Conservation (phyloP, 1,140 invertebrate species). For the Proctacanthus coquilletti region DNA sequence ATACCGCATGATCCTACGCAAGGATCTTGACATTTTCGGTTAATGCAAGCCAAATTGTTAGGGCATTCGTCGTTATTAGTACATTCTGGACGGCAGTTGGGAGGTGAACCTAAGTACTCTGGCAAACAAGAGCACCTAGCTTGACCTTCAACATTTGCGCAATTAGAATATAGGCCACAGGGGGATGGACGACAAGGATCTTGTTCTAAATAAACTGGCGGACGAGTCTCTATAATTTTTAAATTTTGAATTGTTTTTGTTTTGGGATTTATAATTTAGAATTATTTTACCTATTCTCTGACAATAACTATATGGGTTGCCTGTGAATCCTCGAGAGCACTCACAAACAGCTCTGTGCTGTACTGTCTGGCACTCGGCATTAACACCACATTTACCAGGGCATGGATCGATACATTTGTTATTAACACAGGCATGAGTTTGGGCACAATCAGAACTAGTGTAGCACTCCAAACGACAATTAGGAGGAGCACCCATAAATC, state of each 20-base stretch:
- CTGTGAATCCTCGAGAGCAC: slow-evolving; percentile 52
- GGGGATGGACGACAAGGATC: slow-evolving; percentile 59
- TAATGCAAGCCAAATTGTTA: slow-evolving; percentile 42
- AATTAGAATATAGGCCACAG: slow-evolving; percentile 59
- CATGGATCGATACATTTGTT: slow-evolving; percentile 70
- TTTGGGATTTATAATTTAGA: not conserved
- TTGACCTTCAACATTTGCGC: slow-evolving; percentile 39
- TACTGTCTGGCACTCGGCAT: slow-evolving; percentile 54
- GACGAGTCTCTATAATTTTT: no score
- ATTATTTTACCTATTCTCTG: slow-evolving; percentile 42
- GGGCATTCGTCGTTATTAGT: slow-evolving; percentile 46
- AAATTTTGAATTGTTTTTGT: no score
- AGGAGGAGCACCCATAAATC: slow-evolving; percentile 54
- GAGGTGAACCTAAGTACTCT: slow-evolving; percentile 44
- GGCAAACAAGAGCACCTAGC: slow-evolving; percentile 44
- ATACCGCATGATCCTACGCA: slow-evolving; percentile 60
- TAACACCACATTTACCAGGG: slow-evolving; percentile 54
- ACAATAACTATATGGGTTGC: slow-evolving; percentile 63
- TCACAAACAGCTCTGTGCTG: slow-evolving; percentile 57
- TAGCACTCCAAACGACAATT: slow-evolving; percentile 60
- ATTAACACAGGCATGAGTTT: slow-evolving; percentile 54
- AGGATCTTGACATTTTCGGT: slow-evolving; percentile 51
- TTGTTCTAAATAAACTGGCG: slow-evolving; percentile 9
- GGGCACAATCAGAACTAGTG: slow-evolving; percentile 54
- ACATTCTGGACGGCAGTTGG: slow-evolving; percentile 52